Evolutionary conservation across 1,140 invertebrate species (phyloP).

Genomic region (Pectinophora gossypiella): DNA sequence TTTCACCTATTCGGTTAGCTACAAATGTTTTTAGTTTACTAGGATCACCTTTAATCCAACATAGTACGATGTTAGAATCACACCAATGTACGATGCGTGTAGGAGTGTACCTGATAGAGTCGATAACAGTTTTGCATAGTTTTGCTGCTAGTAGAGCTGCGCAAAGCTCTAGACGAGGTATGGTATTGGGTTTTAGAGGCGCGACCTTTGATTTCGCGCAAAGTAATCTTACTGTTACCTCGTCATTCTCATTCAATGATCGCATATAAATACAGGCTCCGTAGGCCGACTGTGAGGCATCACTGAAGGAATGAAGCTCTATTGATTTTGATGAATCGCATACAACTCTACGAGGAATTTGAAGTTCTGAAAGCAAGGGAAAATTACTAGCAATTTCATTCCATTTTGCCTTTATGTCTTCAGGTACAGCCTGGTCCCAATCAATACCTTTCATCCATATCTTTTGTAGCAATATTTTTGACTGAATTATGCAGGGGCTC

Average conservation of each 20-base stretch:
- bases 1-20: slow-evolving; percentile 3
- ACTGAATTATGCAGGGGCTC: slow-evolving; percentile 37
- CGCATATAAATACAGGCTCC: slow-evolving; percentile 4
- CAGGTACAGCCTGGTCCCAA: slow-evolving; percentile 53
- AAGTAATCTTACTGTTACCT: neutral
- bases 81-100: slow-evolving; percentile 3
- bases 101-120: neutral
- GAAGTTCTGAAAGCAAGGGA: neutral
- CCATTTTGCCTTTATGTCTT: slow-evolving; percentile 8
- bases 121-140: neutral
- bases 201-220: slow-evolving; percentile 12
- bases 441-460: slow-evolving; percentile 40
- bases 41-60: slow-evolving; percentile 4
- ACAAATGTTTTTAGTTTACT: slow-evolving; percentile 11
- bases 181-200: slow-evolving; percentile 5
- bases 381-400: neutral
- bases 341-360: neutral
- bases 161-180: slow-evolving; percentile 9
- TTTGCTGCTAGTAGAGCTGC: slow-evolving; percentile 8
- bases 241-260: neutral
- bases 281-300: slow-evolving; percentile 3
- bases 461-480: slow-evolving; percentile 60
- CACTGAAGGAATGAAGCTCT: slow-evolving; percentile 7
- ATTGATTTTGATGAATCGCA: slow-evolving; percentile 2
- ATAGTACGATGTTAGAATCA: slow-evolving; percentile 10